Evolutionary conservation across 2,888 invertebrate species (phyloP).

Genomic region (Dinocampus coccinellae): DNA sequence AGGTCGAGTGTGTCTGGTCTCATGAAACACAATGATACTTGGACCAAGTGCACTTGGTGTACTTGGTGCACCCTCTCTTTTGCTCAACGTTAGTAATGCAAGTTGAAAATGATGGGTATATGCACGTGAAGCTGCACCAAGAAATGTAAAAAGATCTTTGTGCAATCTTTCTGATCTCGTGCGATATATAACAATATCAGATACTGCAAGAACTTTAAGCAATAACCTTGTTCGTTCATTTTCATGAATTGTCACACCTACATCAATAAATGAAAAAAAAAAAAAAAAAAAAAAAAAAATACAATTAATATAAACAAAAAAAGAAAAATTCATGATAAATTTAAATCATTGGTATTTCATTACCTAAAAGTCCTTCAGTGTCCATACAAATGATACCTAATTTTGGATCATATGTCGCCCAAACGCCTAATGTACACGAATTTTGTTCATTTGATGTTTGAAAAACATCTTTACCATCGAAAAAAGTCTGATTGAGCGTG

Average conservation of each 20-base stretch:
- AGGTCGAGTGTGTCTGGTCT: conserved; percentile 80
- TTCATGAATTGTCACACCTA: conserved; percentile 71
- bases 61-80: conserved; percentile 65
- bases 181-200: conserved; percentile 83
- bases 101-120: conserved; percentile 80
- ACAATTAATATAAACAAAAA: conserved; percentile 14
- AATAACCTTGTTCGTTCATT: conserved; percentile 78
- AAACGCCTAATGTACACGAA: conserved; percentile 83
- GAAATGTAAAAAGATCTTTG: conserved; percentile 82
- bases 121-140: conserved; percentile 82
- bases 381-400: conserved; percentile 80
- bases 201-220: conserved; percentile 84
- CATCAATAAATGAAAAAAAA: no score
- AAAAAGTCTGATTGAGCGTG: conserved; percentile 80
- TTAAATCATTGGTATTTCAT: conserved; percentile 32
- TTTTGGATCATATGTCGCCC: conserved; percentile 80
- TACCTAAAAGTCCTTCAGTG: conserved; percentile 84
- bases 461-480: conserved; percentile 74
- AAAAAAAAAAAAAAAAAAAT: no score
- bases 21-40: conserved; percentile 83
- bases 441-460: conserved; percentile 77
- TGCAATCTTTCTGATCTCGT: conserved; percentile 82
- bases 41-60: conserved; percentile 77
- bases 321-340: background rate
- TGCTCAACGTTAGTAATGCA: conserved; percentile 70